Conservation (phyloP, 2,113 vertebrate genomes). For the Saguinus imperator region DNA sequence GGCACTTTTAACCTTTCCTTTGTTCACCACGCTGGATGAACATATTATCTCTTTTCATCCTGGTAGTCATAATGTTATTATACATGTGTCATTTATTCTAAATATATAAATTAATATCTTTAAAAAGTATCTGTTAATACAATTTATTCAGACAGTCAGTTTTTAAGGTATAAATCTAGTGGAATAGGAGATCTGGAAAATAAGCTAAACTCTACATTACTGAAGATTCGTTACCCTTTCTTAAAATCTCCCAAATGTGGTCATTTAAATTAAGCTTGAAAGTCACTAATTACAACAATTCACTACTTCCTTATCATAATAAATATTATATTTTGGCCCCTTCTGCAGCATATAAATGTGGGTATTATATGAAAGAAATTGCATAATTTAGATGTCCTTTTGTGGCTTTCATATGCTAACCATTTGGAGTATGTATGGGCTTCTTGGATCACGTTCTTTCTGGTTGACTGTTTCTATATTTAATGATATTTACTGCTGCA, state of each 20-base stretch:
- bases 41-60: not conserved
- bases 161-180: not conserved
- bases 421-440: accelerated
- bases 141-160: slow-evolving; percentile 43
- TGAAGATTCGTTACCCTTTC: not conserved
- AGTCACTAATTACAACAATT: not conserved
- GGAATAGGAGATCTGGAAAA: not conserved
- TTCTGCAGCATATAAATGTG: not conserved
- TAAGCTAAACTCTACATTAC: not conserved
- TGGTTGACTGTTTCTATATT: not conserved
- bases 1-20: slow-evolving; percentile 25
- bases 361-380: not conserved
- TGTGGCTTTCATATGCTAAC: not conserved
- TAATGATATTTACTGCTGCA: not conserved
- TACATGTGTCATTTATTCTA: slow-evolving; percentile 28
- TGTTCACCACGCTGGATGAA: not conserved
- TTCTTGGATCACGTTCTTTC: not conserved
- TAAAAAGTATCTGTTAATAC: not conserved
- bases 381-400: not conserved
- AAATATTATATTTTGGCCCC: not conserved
- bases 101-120: not conserved
- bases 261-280: not conserved
- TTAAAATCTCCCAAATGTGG: not conserved
- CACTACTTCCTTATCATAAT: not conserved
- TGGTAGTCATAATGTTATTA: not conserved